Percentiles rank a stretch among this genome's conserved stretches.
Evolutionary conservation across 1,140 invertebrate species (phyloP).

Genomic region (Venturia canescens): DNA sequence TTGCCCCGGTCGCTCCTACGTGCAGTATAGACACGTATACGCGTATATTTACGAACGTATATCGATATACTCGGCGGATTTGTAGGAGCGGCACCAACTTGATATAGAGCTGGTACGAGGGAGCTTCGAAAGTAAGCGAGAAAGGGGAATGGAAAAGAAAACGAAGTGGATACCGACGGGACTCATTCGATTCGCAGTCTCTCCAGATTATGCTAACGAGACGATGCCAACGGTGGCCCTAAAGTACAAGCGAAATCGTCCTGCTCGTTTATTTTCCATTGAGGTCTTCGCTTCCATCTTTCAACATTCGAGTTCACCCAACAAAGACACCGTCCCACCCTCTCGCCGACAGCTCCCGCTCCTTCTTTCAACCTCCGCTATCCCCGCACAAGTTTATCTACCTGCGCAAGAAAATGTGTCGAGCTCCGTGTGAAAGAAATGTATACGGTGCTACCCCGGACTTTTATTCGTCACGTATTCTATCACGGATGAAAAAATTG

Average conservation of each 20-base stretch:
- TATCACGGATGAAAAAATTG: not conserved
- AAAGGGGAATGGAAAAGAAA: slow-evolving; percentile 40
- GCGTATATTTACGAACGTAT: not conserved
- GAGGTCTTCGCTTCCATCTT: slow-evolving; percentile 49
- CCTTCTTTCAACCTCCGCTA: not conserved
- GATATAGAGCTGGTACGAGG: slow-evolving; percentile 35
- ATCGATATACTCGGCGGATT: not conserved
- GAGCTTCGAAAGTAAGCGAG: slow-evolving; percentile 13
- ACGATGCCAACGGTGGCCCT: slow-evolving; percentile 58
- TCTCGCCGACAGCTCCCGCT: slow-evolving; percentile 10
- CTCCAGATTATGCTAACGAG: slow-evolving; percentile 72
- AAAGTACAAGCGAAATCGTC: slow-evolving; percentile 53
- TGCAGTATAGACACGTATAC: not conserved
- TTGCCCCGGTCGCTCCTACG: too few relatives aligned
- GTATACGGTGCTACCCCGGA: not conserved
- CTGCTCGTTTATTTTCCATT: slow-evolving; percentile 58
- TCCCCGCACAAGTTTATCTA: not conserved
- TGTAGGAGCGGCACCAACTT: not conserved
- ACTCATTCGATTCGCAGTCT: slow-evolving; percentile 59
- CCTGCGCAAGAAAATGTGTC: not conserved
- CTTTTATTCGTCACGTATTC: not conserved
- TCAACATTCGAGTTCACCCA: not conserved
- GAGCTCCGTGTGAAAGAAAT: not conserved
- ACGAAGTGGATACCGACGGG: slow-evolving; percentile 47
- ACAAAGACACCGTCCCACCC: not conserved